Conservation (phyloP, 2,797 vertebrate genomes). For the Chaunax sp. region DNA sequence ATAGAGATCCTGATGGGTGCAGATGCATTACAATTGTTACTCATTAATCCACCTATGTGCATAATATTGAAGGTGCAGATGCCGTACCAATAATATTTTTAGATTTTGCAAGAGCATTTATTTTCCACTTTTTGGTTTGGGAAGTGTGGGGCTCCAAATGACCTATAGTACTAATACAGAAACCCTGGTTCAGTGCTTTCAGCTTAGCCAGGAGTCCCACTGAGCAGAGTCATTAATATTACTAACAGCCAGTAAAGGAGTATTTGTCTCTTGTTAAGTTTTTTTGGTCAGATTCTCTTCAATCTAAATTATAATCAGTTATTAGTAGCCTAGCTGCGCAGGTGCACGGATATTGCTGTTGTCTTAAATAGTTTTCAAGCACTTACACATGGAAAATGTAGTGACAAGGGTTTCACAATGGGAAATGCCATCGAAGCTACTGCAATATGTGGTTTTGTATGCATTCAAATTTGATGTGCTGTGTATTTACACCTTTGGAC, state of each 20-base stretch:
- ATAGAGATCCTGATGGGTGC: neutral
- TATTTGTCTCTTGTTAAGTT: neutral
- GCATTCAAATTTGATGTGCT: slow-evolving; percentile 2
- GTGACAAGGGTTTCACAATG: neutral
- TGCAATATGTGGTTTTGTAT: neutral
- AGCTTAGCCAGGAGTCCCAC: too few relatives aligned
- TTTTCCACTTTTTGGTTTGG: neutral
- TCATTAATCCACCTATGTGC: too few relatives aligned
- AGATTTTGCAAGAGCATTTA: neutral
- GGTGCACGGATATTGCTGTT: neutral
- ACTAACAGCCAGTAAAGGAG: too few relatives aligned
- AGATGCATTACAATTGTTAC: too few relatives aligned
- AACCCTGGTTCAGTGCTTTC: too few relatives aligned
- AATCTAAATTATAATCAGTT: neutral
- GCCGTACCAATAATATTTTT: neutral
- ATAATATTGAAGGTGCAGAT: too few relatives aligned
- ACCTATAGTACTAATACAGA: too few relatives aligned
- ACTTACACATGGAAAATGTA: neutral
- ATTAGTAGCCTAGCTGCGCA: neutral
- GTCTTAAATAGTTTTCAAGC: too few relatives aligned
- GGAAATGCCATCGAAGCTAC: neutral
- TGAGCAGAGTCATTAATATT: too few relatives aligned
- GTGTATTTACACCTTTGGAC: neutral
- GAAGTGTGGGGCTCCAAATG: neutral
- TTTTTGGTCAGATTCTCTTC: neutral